phyloP scores from a whole-genome alignment of 2,113 vertebrate genomes.

The Myiagra hebetior region DNA sequence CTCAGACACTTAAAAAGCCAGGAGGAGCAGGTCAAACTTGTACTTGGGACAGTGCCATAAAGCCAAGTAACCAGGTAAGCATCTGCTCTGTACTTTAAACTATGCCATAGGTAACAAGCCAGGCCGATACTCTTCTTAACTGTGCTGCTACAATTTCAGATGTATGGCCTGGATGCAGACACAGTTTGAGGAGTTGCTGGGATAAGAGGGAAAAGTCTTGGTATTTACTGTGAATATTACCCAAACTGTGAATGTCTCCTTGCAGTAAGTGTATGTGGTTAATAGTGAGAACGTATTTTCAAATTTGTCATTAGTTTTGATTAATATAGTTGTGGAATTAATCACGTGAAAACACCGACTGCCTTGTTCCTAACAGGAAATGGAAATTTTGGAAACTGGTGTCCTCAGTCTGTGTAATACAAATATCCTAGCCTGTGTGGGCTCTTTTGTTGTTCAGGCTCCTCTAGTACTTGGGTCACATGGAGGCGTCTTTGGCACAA shows the following conservation, averaged over 20 bases:
- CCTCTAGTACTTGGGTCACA: not conserved
- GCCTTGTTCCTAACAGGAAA: not conserved
- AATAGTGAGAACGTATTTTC: not conserved
- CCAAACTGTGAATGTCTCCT: not conserved
- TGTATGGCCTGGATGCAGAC: not conserved
- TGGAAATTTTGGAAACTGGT: not conserved
- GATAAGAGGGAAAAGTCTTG: conserved; percentile 3
- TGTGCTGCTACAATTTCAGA: not conserved
- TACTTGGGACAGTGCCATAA: not conserved
- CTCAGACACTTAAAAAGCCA: not conserved
- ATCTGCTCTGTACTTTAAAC: not conserved
- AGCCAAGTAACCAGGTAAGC: not conserved
- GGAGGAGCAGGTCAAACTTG: conserved; percentile 4
- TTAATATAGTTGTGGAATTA: not conserved
- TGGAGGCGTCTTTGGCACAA: not conserved
- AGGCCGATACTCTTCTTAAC: not conserved
- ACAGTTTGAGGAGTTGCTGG: not conserved
- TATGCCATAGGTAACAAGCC: not conserved
- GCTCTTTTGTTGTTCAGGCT: not conserved
- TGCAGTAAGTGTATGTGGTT: not conserved
- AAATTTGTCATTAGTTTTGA: not conserved
- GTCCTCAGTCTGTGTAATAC: not conserved
- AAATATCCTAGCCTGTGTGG: not conserved
- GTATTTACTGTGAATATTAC: not conserved
- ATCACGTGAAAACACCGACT: not conserved